Percentiles rank a stretch among this genome's conserved stretches.
These are phyloP conservation scores for Acleris sparsana DNA, from an alignment of 2,888 invertebrate genomes.

Conservation along the genomic window DNA sequence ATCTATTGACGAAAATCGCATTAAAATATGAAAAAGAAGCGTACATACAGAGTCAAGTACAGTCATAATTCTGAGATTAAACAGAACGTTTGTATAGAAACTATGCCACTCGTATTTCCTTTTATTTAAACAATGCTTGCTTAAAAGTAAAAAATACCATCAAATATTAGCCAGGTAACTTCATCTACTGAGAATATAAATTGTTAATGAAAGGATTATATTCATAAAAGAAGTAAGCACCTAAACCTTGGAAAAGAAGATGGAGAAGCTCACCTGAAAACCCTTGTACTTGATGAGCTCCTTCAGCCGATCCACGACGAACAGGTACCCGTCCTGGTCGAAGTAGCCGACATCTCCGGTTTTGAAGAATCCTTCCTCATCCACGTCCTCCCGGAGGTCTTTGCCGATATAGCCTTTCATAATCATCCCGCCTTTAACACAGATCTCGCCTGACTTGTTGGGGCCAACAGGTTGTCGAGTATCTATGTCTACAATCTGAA, in stretches of 20 bases:
- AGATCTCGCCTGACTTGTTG: slow-evolving; percentile 90
- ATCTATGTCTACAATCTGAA: slow-evolving; percentile 81
- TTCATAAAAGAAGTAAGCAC: background rate
- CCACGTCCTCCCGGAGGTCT: slow-evolving; percentile 82
- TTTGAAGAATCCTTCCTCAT: slow-evolving; percentile 91
- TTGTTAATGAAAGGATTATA: too few relatives aligned
- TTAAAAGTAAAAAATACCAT: too few relatives aligned
- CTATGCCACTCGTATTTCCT: too few relatives aligned
- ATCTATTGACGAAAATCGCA: too few relatives aligned
- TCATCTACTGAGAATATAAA: too few relatives aligned
- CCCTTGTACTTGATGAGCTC: slow-evolving; percentile 75
- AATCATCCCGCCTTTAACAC: slow-evolving; percentile 88
- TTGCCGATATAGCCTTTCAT: slow-evolving; percentile 91
- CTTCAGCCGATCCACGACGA: slow-evolving; percentile 67
- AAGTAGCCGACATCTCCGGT: slow-evolving; percentile 79
- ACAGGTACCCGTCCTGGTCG: slow-evolving; percentile 63
- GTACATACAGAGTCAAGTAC: too few relatives aligned
- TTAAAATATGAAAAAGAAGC: too few relatives aligned
- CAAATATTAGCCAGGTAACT: too few relatives aligned
- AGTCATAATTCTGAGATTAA: too few relatives aligned
- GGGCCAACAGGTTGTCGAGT: slow-evolving; percentile 85
- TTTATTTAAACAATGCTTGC: too few relatives aligned
- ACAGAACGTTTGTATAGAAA: too few relatives aligned
- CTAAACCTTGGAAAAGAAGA: background rate
- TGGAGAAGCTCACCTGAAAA: slow-evolving; percentile 57